These are phyloP conservation scores for Oreocharis arfaki DNA, from an alignment of 2,113 vertebrate genomes.

Conservation along the genomic window DNA sequence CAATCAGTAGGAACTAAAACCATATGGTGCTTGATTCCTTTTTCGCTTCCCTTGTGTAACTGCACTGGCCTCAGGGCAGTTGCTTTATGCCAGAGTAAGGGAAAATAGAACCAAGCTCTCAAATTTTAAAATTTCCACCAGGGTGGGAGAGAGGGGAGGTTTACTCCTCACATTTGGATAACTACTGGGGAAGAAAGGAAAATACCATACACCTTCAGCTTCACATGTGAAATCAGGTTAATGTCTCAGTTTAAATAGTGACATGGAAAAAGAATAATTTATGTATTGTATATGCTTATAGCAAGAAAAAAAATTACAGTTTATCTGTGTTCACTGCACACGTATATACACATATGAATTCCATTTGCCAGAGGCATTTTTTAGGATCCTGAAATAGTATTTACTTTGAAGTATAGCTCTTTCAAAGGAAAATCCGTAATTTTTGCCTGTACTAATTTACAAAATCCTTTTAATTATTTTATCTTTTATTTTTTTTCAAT, in stretches of 20 bases:
- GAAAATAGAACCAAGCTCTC: not conserved
- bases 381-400: not conserved
- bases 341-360: not conserved
- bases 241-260: not conserved
- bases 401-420: not conserved
- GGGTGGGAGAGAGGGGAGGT: accelerated
- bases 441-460: not conserved
- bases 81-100: not conserved
- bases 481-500: not conserved
- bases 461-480: not conserved
- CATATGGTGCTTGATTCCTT: not conserved
- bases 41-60: not conserved
- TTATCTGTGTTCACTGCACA: not conserved
- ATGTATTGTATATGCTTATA: not conserved
- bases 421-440: not conserved
- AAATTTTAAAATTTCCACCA: not conserved
- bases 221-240: not conserved
- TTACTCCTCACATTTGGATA: not conserved
- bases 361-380: not conserved
- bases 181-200: not conserved
- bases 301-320: not conserved
- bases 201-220: not conserved
- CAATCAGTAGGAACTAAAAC: not conserved
- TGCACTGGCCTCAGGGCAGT: not conserved
- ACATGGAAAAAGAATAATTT: not conserved